Conservation (phyloP, 2,888 invertebrate species). For the Cheilosia scutellata region DNA sequence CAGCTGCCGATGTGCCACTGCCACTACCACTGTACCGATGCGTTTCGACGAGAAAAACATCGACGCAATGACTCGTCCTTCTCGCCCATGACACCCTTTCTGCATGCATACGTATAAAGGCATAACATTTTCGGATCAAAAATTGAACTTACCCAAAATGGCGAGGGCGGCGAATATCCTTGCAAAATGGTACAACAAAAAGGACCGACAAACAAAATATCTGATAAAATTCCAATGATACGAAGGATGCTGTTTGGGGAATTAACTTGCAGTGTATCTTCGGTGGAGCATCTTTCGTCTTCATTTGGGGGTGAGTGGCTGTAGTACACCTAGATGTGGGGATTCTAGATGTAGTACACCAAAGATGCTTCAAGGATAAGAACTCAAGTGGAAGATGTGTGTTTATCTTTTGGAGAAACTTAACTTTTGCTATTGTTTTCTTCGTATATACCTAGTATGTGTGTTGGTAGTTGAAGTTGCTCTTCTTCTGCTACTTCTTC, state of each 20-base stretch:
- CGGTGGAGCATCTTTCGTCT: conserved; percentile 60
- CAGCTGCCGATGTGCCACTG: conserved; percentile 33
- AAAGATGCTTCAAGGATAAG: conserved; percentile 63
- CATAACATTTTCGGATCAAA: conserved; percentile 28
- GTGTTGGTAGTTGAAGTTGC: conserved; percentile 36
- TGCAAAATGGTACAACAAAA: not conserved
- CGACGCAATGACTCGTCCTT: conserved; percentile 31
- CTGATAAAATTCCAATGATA: conserved; percentile 71
- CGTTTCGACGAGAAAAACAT: conserved; percentile 23
- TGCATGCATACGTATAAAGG: conserved; percentile 1
- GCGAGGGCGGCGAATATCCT: conserved; percentile 5
- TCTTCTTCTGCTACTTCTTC: not conserved
- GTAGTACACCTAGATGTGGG: conserved; percentile 33
- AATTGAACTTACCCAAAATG: conserved; percentile 16
- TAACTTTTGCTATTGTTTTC: conserved; percentile 73
- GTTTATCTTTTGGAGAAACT: conserved; percentile 67
- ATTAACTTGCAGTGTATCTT: conserved; percentile 63
- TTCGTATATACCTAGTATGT: not conserved
- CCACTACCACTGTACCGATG: not conserved
- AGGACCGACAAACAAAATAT: conserved; percentile 37
- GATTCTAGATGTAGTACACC: conserved; percentile 6
- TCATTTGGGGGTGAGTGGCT: conserved; percentile 54
- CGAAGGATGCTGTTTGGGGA: conserved; percentile 54
- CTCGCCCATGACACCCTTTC: conserved; percentile 3
- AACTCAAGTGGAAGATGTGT: conserved; percentile 71